Conservation (phyloP, 2,888 invertebrate genomes). For the Tridacna crocea region DNA sequence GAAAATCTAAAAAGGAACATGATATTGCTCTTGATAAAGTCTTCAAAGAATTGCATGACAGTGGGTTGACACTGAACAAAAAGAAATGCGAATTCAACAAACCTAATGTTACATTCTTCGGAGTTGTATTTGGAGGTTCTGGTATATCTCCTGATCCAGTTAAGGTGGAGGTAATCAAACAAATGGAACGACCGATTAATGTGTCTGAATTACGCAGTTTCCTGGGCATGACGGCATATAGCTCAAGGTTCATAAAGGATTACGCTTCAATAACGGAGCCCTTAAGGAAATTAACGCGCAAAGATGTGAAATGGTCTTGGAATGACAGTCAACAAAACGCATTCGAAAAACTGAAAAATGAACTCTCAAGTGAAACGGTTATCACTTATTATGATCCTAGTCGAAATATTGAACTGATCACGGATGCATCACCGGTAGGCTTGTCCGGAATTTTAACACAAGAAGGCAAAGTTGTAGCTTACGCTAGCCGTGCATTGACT, state of each 20-base stretch:
- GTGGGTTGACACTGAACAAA: too few relatives aligned
- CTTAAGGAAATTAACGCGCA: constrained; percentile 60
- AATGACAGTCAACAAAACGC: constrained; percentile 52
- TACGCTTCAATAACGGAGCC: constrained; percentile 68
- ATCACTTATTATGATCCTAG: constrained; percentile 59
- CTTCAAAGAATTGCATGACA: constrained; percentile 76
- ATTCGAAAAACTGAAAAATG: constrained; percentile 51
- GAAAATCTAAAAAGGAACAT: too few relatives aligned
- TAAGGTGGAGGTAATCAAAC: constrained; percentile 61
- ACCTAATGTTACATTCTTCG: constrained; percentile 55
- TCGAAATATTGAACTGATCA: constrained; percentile 48
- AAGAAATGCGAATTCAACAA: constrained; percentile 75
- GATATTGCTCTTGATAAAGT: too few relatives aligned
- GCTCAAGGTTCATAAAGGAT: constrained; percentile 69
- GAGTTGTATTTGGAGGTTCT: too few relatives aligned
- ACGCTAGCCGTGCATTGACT: constrained; percentile 59
- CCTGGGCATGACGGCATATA: constrained; percentile 68
- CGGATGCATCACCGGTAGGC: constrained; percentile 64
- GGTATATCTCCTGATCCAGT: constrained; percentile 60
- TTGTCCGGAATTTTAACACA: too few relatives aligned
- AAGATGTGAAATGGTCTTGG: constrained; percentile 62
- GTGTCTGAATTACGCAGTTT: constrained; percentile 65
- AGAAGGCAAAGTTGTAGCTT: constrained; percentile 52
- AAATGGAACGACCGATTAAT: constrained; percentile 52
- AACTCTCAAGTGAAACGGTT: constrained; percentile 55